Percentiles rank a stretch among this genome's conserved stretches.
phyloP scores from a whole-genome alignment of 2,888 invertebrate genomes.

The Colletes collaris region DNA sequence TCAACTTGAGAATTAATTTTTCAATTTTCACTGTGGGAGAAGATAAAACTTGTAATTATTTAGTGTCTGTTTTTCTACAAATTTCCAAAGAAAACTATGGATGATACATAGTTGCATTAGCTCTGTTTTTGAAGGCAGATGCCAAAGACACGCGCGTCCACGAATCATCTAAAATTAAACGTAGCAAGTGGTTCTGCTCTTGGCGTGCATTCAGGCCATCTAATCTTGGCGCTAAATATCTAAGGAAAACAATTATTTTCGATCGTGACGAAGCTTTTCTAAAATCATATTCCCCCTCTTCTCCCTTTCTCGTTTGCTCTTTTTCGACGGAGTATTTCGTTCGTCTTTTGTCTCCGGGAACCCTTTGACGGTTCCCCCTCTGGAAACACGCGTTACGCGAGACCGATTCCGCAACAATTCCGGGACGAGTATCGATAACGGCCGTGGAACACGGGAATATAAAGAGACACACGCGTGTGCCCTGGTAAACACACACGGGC shows the following conservation, averaged over 20 bases:
- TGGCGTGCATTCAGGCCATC: background rate
- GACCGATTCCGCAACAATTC: conserved; percentile 44
- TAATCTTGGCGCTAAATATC: conserved; percentile 15
- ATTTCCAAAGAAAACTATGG: too few species aligned
- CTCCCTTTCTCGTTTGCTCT: background rate
- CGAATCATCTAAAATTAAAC: conserved; percentile 46
- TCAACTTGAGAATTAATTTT: too few species aligned
- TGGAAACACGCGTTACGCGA: conserved; percentile 28
- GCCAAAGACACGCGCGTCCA: background rate
- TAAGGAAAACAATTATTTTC: too few species aligned
- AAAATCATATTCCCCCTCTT: background rate
- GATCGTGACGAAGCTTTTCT: background rate
- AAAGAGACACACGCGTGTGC: conserved; percentile 5
- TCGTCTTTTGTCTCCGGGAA: conserved; percentile 6
- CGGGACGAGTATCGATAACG: conserved; percentile 47
- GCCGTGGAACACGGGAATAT: conserved; percentile 1
- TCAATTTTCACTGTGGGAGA: too few species aligned
- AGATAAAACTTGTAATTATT: too few species aligned
- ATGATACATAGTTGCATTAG: too few species aligned
- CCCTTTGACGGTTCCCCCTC: conserved; percentile 28
- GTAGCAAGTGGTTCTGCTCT: background rate
- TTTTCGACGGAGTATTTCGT: background rate
- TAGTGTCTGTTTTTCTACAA: too few species aligned
- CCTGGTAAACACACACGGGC: background rate
- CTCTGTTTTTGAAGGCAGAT: background rate